These are phyloP conservation scores for Apodemia zela DNA, from an alignment of 2,888 invertebrate species.

Conservation along the genomic window DNA sequence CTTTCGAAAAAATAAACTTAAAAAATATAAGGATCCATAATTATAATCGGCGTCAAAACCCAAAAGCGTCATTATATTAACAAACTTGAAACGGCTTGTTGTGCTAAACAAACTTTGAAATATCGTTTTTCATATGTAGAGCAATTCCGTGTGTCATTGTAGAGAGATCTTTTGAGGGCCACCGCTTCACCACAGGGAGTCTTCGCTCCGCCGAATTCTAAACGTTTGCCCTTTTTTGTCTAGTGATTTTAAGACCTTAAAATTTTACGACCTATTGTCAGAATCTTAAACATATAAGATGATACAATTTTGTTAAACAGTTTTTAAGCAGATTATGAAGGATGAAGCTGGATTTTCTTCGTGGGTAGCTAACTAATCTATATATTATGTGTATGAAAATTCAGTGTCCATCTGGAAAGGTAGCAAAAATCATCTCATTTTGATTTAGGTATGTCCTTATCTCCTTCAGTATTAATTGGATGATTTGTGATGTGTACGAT, in stretches of 20 bases:
- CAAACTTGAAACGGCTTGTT: constrained; percentile 56
- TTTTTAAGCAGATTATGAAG: background rate
- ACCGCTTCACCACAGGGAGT: constrained; percentile 68
- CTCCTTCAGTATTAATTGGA: too few species aligned
- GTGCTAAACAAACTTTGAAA: constrained; percentile 68
- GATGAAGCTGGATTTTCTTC: background rate
- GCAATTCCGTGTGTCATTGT: constrained; percentile 74
- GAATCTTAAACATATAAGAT: constrained; percentile 1
- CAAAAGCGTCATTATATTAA: constrained; percentile 58
- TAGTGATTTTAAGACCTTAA: constrained; percentile 24
- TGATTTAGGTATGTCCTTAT: too few species aligned
- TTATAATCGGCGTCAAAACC: constrained; percentile 44
- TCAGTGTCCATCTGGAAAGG: too few species aligned
- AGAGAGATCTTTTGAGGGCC: constrained; percentile 49
- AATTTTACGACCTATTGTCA: constrained; percentile 5
- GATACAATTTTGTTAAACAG: background rate
- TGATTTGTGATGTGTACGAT: too few species aligned
- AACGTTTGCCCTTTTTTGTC: constrained; percentile 46
- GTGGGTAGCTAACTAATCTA: background rate
- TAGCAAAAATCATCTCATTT: too few species aligned
- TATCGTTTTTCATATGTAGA: constrained; percentile 58
- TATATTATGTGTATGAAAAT: background rate
- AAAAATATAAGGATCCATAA: constrained; percentile 1
- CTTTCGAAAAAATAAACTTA: background rate
- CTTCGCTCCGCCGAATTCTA: constrained; percentile 63